phyloP scores from a whole-genome alignment of 2,797 vertebrate genomes.

The Lagorchestes hirsutus region DNA sequence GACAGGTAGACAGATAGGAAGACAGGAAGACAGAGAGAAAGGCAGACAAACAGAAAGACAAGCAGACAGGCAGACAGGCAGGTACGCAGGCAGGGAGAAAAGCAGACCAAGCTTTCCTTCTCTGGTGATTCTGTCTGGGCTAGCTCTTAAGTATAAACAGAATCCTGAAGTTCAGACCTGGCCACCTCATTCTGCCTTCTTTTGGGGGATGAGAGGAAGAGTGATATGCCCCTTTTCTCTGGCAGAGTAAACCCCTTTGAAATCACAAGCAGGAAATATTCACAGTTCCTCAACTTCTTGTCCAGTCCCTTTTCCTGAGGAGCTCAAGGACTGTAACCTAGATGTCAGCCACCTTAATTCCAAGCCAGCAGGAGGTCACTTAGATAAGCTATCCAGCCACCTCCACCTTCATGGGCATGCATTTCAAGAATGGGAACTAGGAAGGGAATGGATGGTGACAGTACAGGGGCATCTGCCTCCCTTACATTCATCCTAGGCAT shows the following conservation, averaged over 20 bases:
- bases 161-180: not conserved
- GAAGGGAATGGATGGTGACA: not conserved
- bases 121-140: not conserved
- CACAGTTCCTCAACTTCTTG: not conserved
- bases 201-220: not conserved
- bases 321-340: not conserved
- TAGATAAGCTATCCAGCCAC: not conserved
- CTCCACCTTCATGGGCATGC: not conserved
- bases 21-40: accelerated
- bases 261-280: not conserved
- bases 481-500: not conserved
- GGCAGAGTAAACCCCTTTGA: not conserved
- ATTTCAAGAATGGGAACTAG: not conserved
- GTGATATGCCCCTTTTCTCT: not conserved
- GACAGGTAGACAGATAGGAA: accelerated
- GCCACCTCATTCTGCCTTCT: not conserved
- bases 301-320: not conserved
- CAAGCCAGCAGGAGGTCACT: not conserved
- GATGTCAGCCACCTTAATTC: not conserved
- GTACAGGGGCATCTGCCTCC: not conserved
- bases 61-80: not conserved
- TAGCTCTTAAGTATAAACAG: not conserved
- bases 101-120: not conserved
- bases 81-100: not conserved
- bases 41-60: not conserved